phyloP scores from a whole-genome alignment of 2,888 invertebrate genomes.

The Oligia fasciuncula region DNA sequence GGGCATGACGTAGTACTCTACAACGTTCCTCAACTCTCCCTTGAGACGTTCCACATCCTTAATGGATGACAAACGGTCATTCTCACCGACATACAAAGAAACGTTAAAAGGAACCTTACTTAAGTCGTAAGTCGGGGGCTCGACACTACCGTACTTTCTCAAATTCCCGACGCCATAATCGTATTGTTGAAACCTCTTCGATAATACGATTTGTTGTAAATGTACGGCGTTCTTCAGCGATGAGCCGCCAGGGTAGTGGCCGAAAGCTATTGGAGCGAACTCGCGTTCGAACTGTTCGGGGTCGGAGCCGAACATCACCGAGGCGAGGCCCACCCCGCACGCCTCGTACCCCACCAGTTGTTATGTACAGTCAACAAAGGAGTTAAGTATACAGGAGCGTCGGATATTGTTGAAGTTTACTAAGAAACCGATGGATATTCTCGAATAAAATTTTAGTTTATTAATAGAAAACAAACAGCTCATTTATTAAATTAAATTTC shows the following conservation, averaged over 20 bases:
- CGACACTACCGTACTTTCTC: not conserved
- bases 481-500: no score
- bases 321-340: not conserved
- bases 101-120: slow-evolving; percentile 10
- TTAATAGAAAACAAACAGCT: no score
- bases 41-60: slow-evolving; percentile 9
- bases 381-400: no score
- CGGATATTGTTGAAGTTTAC: no score
- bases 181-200: slow-evolving; percentile 1
- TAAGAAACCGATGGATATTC: no score
- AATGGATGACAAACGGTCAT: slow-evolving; percentile 23
- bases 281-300: slow-evolving; percentile 16
- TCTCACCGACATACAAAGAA: slow-evolving; percentile 30
- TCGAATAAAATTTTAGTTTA: no score
- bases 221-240: slow-evolving; percentile 29
- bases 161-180: slow-evolving; percentile 25
- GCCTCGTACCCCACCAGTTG: not conserved
- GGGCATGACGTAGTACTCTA: slow-evolving; percentile 10
- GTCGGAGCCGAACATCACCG: slow-evolving; percentile 3
- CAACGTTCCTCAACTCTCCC: not conserved
- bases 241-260: slow-evolving; percentile 2
- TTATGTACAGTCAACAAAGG: no score
- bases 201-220: slow-evolving; percentile 15
- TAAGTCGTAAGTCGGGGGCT: slow-evolving; percentile 19
- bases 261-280: not conserved